Evolutionary conservation across 92 coral and sea anemone genomes (phyloP), one percentile per base, ranked within the genome.

Genomic region (Palythoa caribaeorum): DNA sequence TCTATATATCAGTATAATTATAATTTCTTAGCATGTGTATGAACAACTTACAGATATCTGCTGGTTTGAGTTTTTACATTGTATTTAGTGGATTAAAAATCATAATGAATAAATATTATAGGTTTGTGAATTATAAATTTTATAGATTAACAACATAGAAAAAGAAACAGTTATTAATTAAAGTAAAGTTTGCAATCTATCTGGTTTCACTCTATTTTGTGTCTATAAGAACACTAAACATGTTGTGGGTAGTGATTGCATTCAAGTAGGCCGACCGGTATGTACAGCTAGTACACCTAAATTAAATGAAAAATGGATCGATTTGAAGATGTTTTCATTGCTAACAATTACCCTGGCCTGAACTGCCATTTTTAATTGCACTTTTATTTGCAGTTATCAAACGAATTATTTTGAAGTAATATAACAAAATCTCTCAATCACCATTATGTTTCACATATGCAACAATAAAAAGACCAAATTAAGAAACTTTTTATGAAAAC

Each of bases 301-400:
- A 44, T 44, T 72, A 72, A 72, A 72, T 72, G 77, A 72, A 72
- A 9, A 72, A 72, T 38, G 77, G 12, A 28, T 28, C 28, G 28
- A 28, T 28, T 28, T 28, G 28, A 28, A 28, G 28, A 28, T 28
- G 28, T 28, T 28, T 12, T 72, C 11, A 38, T 72, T 72, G 15
- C 77, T 1, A 72, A 72, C 52, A 3, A 38, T 7, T 11, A 7
- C 3, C 6, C 38, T 37, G 3, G 12, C 77, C 10, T 72, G 12
- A 72, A 19, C 77, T 72, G 77, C 77, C 77, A 72, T 38, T 72
- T 72, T 72, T 72, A 72, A 72, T 72, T 72, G 77, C 68, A 5
- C 77, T 72, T 65, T 72, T 72, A 72, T 19, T 72, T n/a, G 12
- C 52, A 60, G 68, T 60, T 60, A 60, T 60, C 68, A 60, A 60